These are phyloP conservation scores for Buteo buteo DNA, from an alignment of 2,113 vertebrate species.

Conservation along the genomic window DNA sequence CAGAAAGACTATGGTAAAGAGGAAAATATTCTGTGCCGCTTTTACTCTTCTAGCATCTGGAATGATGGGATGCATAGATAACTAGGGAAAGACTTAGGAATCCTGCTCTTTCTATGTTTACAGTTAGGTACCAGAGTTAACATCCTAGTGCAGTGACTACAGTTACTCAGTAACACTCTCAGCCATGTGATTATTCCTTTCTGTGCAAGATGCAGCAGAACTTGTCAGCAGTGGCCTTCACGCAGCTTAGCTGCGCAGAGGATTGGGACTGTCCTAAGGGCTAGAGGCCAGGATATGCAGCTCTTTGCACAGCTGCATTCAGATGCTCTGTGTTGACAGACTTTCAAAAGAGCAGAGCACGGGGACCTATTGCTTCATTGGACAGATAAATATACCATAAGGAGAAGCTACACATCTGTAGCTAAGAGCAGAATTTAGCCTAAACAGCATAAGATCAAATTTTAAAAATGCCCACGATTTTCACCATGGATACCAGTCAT, in stretches of 20 bases:
- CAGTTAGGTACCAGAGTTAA: background rate
- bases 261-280: background rate
- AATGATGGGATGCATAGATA: background rate
- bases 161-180: background rate
- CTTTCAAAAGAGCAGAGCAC: constrained; percentile 33
- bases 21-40: background rate
- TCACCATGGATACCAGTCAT: background rate
- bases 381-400: constrained; percentile 2
- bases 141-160: background rate
- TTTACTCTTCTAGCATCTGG: background rate
- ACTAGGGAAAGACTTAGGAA: background rate
- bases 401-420: constrained; percentile 23
- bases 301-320: constrained; percentile 49
- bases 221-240: background rate
- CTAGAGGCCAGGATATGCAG: constrained; percentile 2
- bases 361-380: constrained; percentile 1
- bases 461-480: background rate
- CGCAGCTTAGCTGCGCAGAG: background rate
- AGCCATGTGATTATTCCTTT: background rate
- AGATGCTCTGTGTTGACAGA: constrained; percentile 54
- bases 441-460: background rate
- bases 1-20: background rate
- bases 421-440: background rate
- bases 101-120: background rate
- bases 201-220: background rate